Evolutionary conservation across 2,888 invertebrate species (phyloP), one percentile per base, ranked within the genome.

Genomic region (Platerodrilus igneus): DNA sequence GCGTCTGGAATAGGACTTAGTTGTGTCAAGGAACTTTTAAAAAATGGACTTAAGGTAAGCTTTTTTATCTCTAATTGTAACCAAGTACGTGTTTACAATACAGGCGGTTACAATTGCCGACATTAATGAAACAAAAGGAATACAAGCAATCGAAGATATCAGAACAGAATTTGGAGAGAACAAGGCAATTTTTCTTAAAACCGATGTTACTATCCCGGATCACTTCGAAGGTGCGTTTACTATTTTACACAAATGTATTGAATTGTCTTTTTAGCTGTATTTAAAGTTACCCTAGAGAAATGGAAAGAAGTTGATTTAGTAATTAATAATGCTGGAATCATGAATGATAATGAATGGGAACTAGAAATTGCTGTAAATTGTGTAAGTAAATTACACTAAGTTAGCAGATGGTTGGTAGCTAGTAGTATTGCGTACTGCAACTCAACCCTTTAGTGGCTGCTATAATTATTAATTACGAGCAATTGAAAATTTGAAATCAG

Each of bases 331-430:
- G 86, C 86, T 6, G 86, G 86, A 3, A 79, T 85, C 22, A 79
- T 84, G 78, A 83, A 83, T 60, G 84, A 85, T 58, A 70, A 81
- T 52, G 78, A 82, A 56, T 85, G 84, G 83, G 82, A 84, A 59
- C 69, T 83, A 8, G 79, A 83, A 68, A 79, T 85, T 20, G 83
- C 61, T 4, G 55, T 67, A 35, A 68, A 68, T 47, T 59, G 64
- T 46, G 68, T 68, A 57, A 61, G 66, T 61, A 48, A 27, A 13
- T n/a, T n/a, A n/a, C n/a, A n/a, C n/a, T n/a, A n/a, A n/a, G n/a
- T n/a, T n/a, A n/a, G n/a, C n/a, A n/a, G n/a, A n/a, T n/a, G n/a
- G n/a, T n/a, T n/a, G n/a, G n/a, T n/a, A n/a, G n/a, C n/a, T n/a
- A n/a, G n/a, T n/a, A n/a, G n/a, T n/a, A n/a, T n/a, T n/a, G n/a